Conservation (phyloP, 2,113 vertebrate genomes). For the Tragelaphus buxtoni region DNA sequence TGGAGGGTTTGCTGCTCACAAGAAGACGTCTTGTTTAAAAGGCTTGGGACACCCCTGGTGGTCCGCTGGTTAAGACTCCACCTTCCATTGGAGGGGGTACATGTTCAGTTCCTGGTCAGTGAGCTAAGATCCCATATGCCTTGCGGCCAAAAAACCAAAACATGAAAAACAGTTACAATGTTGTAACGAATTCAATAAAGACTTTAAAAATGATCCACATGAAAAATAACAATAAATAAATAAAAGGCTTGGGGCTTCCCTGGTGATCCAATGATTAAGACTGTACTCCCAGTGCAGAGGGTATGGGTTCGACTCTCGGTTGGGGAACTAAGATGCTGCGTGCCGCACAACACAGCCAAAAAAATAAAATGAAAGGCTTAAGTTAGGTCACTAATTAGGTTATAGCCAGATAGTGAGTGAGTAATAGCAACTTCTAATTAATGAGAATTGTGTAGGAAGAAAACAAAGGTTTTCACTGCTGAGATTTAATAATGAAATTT, state of each 20-base stretch:
- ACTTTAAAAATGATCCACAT: background rate
- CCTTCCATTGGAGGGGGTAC: background rate
- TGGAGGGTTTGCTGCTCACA: background rate
- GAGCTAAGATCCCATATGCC: background rate
- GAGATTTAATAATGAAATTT: conserved; percentile 37
- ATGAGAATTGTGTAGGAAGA: background rate
- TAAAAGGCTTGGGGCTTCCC: background rate
- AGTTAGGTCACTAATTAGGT: background rate
- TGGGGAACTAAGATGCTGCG: background rate
- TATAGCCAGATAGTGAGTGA: background rate
- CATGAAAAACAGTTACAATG: background rate
- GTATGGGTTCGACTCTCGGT: background rate
- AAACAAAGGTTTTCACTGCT: conserved; percentile 27
- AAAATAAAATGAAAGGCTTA: background rate
- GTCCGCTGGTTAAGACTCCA: background rate
- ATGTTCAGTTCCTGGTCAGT: background rate
- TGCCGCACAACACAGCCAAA: background rate
- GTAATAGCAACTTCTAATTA: conserved; percentile 21
- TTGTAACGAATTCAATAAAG: background rate
- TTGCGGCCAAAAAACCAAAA: background rate
- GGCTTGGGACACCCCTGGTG: background rate
- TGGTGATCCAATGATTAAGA: background rate
- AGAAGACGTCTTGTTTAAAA: background rate
- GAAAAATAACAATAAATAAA: background rate
- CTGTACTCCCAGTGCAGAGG: background rate